A percentile compares a stretch with the other conserved stretches of the same genome.
Conservation (phyloP, 2,113 vertebrate genomes). For the Progne subis region DNA sequence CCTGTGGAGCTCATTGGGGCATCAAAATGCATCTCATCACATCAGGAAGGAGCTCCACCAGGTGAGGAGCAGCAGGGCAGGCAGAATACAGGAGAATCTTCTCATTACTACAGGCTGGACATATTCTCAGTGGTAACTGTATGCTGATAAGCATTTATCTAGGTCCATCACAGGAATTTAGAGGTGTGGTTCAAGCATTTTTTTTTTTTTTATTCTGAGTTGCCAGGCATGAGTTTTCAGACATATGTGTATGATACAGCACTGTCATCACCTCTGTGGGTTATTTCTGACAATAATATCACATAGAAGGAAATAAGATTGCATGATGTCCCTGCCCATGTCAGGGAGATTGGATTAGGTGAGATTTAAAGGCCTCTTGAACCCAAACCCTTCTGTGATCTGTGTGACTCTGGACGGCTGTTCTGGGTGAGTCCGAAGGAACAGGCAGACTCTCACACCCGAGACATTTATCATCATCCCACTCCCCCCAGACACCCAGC, state of each 20-base stretch:
- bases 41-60: not conserved
- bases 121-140: not conserved
- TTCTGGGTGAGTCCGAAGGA: not conserved
- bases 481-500: not conserved
- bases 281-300: not conserved
- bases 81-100: not conserved
- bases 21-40: not conserved
- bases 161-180: not conserved
- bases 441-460: not conserved
- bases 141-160: not conserved
- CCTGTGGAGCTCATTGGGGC: not conserved
- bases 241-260: not conserved
- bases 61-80: not conserved
- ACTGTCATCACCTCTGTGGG: not conserved
- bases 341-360: not conserved
- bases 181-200: not conserved
- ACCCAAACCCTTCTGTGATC: not conserved
- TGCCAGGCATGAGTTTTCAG: not conserved
- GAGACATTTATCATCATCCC: not conserved
- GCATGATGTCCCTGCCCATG: rapidly evolving
- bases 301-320: not conserved
- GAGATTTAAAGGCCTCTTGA: not conserved
- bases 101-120: not conserved
- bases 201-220: not conserved
- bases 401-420: not conserved